Evolutionary conservation across 2,113 vertebrate genomes (phyloP).

Genomic region (Zonotrichia leucophrys): DNA sequence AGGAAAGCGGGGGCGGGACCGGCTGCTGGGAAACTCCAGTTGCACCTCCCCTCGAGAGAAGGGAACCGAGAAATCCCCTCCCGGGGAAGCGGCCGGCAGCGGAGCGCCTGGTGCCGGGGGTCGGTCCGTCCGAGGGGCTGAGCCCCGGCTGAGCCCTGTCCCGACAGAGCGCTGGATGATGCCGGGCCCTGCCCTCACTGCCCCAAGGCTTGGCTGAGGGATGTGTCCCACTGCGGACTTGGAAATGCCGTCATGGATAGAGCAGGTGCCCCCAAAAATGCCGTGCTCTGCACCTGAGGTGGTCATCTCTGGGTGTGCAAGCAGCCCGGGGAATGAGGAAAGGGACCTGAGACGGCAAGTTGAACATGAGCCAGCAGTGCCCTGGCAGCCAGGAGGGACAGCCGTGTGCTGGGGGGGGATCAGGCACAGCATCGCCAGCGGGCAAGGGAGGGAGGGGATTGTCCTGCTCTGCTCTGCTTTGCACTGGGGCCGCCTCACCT

Average conservation of each 20-base stretch:
- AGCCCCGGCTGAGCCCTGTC: not conserved
- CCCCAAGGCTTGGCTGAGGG: rapidly evolving
- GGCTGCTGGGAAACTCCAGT: not conserved
- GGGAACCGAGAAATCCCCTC: not conserved
- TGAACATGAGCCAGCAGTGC: too few relatives aligned
- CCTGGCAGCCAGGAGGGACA: not conserved
- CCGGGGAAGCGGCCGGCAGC: rapidly evolving
- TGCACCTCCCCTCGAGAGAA: not conserved
- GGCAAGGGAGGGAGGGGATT: not conserved
- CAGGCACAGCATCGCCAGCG: rapidly evolving
- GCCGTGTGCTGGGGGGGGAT: rapidly evolving
- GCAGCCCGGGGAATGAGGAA: not conserved
- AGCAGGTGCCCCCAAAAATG: not conserved
- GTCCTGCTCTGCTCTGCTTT: not conserved
- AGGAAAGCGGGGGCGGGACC: not conserved
- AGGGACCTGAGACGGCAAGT: not conserved
- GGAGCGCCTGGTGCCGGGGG: rapidly evolving
- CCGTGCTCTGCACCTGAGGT: not conserved
- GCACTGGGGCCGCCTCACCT: rapidly evolving
- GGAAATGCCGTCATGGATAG: not conserved
- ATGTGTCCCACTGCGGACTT: not conserved
- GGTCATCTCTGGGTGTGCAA: not conserved
- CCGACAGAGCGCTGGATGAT: rapidly evolving
- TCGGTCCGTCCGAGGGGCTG: not conserved
- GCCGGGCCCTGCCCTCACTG: not conserved